Base-by-base conservation (phyloP, 2,113 vertebrate genomes). In the Embiotoca jacksoni region DNA sequence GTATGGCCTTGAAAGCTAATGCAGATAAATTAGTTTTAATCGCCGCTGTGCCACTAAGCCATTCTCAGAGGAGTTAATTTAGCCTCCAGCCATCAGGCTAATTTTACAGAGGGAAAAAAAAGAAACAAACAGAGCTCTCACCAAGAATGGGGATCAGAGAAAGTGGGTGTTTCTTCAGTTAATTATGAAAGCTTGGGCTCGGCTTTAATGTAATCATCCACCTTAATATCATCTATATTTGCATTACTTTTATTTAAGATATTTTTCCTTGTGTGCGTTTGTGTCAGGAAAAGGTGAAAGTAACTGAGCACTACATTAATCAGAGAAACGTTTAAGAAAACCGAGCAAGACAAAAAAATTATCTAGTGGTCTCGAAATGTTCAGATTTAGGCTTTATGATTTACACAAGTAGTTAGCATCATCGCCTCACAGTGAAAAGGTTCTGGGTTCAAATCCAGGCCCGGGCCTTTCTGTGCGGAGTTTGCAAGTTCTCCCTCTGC, bases 1-100 rank as follows among this genome's bases (percentile, higher is more conserved):
- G 49, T 59, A 31, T 4, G 1, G 6, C 9, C 33, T 36, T 31
- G 23, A 67, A 70, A 58, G 68, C 63, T 80, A 75, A 79, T 72
- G 50, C 64, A 82, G 85, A 91, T 77, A 47, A 75, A 91, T 63
- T 6, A 71, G 47, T 63, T 82, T 68, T 33, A 81, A 78, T 80
- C 61, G 71, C 5, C 11, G 68, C 56, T 1, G 11, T 56, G 71
- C 69, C 80, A 77, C 77, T 44, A 55, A 77, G 49, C n/a, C 50
- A 71, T 58, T 75, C 44, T 83, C 78, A 57, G 49, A 73, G 23
- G 52, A 71, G 63, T 66, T 82, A 0, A 37, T 69, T 75, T 55
- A 66, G 72, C 50, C 49, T 5, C 32, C 60, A 72, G 71, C 44
- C 46, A 73, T 73, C 46, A 30, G 53, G 49, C 37, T 74, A 36